Evolutionary conservation across 2,113 vertebrate genomes (phyloP), one percentile per base, ranked within the genome.

Genomic region (Montifringilla adamsi): DNA sequence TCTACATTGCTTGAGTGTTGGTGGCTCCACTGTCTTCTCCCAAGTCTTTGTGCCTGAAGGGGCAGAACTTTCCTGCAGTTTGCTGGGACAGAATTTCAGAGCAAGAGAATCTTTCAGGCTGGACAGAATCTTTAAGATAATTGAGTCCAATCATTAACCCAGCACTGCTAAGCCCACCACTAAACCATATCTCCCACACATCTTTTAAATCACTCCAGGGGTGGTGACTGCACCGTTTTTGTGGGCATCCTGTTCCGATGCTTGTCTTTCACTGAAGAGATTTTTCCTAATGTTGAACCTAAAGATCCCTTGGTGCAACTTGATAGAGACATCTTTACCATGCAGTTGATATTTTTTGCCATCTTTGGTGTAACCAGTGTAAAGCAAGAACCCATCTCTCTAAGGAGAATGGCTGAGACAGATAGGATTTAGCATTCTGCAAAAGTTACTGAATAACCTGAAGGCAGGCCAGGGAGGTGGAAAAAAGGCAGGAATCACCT

Each of bases 171-270:
- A 46, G 6, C 12, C 12, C 28, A 22, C 18, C 47, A 28, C 24
- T 47, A 39, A 84, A 28, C 43, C 30, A 7, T 26, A 21, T 47
- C 16, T 53, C 24, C 49, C 28, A 22, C 20, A 35, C 13, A 12
- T 15, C 26, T 63, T 35, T 43, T 22, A 35, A 35, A 56, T 27
- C 22, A 72, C 50, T 56, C 17, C 35, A 64, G 49, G 49, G 17
- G 22, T 43, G 26, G 21, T 56, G 58, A 64, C 21, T 43, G 9
- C 35, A 56, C 17, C 17, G 14, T 35, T 80, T 49, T 31, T 0
- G 0, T 41, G 35, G 41, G 26, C 43, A 43, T 43, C 33, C 31
- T 43, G 4, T 49, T 37, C 30, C 35, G 56, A 1, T 6, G 1
- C 30, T 50, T 43, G 31, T 31, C 43, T 58, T 15, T 37, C 35